These are phyloP conservation scores for Taeniopygia guttata DNA, from an alignment of 2,797 vertebrate species.

Conservation along the genomic window DNA sequence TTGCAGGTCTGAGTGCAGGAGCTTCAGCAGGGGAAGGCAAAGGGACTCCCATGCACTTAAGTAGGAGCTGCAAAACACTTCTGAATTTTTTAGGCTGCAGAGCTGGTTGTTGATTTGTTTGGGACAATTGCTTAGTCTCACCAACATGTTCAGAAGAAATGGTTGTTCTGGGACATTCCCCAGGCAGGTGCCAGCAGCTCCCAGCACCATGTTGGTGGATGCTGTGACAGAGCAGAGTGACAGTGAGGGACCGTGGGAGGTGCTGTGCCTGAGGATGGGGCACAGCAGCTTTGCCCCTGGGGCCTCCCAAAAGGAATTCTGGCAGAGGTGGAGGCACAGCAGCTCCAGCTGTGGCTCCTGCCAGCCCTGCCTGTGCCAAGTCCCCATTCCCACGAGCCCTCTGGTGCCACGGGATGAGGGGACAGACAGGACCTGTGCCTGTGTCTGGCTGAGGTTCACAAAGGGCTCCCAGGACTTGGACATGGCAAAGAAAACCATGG, in stretches of 20 bases:
- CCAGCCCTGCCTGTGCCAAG: not conserved
- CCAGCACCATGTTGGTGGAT: accelerated
- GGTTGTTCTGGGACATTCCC: not conserved
- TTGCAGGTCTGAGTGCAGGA: not conserved
- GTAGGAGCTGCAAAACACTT: not conserved
- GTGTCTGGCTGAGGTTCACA: accelerated
- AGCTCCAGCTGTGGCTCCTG: not conserved
- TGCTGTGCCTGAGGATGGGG: not conserved
- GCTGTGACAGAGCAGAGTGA: not conserved
- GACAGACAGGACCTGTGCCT: accelerated
- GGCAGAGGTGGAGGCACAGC: not conserved
- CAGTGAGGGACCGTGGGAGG: not conserved
- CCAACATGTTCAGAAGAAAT: not conserved
- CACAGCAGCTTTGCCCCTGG: not conserved
- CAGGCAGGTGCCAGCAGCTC: not conserved
- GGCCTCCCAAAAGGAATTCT: not conserved
- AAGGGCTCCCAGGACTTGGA: not conserved
- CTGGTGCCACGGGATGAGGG: accelerated
- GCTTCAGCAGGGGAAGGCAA: not conserved
- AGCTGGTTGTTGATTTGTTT: not conserved
- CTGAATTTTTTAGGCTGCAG: not conserved
- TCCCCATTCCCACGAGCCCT: accelerated
- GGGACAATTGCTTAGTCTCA: not conserved
- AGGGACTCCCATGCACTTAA: not conserved
- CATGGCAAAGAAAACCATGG: not conserved